Evolutionary conservation across 2,888 invertebrate species (phyloP).

Genomic region (Leptinotarsa tumamoca): DNA sequence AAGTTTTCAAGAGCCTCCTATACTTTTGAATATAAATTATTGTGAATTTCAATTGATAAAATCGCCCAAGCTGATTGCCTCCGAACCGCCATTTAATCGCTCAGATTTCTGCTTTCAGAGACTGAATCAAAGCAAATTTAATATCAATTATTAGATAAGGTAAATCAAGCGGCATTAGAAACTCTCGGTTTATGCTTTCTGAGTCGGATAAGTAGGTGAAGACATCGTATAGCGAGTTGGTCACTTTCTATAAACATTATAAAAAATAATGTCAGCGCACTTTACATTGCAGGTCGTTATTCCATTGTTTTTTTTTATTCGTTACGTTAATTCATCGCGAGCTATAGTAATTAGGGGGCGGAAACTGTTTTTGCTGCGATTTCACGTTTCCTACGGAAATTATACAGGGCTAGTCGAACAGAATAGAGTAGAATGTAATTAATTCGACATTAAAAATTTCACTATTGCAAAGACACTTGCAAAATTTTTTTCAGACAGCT

Average conservation of each 20-base stretch:
- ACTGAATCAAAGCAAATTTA: neutral
- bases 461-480: no score
- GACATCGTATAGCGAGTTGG: constrained; percentile 4
- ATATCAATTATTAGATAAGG: constrained; percentile 25
- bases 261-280: constrained; percentile 26
- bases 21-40: no score
- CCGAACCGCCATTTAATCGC: neutral
- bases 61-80: no score
- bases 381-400: neutral
- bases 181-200: constrained; percentile 43
- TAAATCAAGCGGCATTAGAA: constrained; percentile 26
- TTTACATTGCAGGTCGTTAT: neutral
- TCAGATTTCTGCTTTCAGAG: neutral
- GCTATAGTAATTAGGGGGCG: neutral
- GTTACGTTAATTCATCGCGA: neutral
- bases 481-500: no score
- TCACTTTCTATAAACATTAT: constrained; percentile 24
- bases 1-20: no score
- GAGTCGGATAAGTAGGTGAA: constrained; percentile 41
- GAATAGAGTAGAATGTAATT: no score
- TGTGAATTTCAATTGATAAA: no score
- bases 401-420: neutral
- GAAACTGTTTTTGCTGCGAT: neutral
- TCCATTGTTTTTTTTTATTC: constrained; percentile 19
- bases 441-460: no score